Evolutionary conservation across 2,888 invertebrate species (phyloP).

Genomic region (Frankliniella intonsa): DNA sequence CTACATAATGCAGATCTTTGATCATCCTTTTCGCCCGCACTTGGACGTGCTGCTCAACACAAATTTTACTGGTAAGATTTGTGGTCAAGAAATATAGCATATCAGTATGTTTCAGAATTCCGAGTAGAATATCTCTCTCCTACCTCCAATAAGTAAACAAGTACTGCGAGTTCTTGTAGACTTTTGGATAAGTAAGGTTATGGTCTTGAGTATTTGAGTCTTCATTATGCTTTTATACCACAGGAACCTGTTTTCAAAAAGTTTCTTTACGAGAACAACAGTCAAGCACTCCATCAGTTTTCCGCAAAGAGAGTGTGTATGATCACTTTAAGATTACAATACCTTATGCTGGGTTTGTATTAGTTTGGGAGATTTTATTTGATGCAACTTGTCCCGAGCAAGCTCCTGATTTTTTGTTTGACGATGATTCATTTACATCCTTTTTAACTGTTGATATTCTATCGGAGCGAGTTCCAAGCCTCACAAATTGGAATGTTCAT

Average conservation of each 20-base stretch:
- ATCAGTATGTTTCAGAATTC: too few relatives aligned
- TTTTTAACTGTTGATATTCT: not conserved
- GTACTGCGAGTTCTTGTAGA: too few relatives aligned
- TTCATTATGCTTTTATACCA: not conserved
- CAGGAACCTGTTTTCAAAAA: not conserved
- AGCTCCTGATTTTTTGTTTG: conserved; percentile 7
- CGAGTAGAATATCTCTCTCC: too few relatives aligned
- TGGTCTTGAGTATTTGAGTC: not conserved
- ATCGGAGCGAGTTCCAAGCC: not conserved
- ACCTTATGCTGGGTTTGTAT: not conserved
- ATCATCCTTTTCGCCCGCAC: too few relatives aligned
- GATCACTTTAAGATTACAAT: not conserved
- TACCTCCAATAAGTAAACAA: too few relatives aligned
- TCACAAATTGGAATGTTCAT: not conserved
- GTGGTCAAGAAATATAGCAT: too few relatives aligned
- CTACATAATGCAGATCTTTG: too few relatives aligned
- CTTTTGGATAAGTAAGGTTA: not conserved
- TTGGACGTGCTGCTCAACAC: too few relatives aligned
- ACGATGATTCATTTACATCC: not conserved
- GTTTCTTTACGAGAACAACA: not conserved
- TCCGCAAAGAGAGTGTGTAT: not conserved
- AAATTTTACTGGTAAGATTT: too few relatives aligned
- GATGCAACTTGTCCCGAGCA: not conserved
- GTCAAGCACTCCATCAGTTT: not conserved
- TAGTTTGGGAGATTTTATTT: not conserved